These are phyloP conservation scores for Leucophenga varia DNA, from an alignment of 1,140 invertebrate genomes.

Conservation along the genomic window DNA sequence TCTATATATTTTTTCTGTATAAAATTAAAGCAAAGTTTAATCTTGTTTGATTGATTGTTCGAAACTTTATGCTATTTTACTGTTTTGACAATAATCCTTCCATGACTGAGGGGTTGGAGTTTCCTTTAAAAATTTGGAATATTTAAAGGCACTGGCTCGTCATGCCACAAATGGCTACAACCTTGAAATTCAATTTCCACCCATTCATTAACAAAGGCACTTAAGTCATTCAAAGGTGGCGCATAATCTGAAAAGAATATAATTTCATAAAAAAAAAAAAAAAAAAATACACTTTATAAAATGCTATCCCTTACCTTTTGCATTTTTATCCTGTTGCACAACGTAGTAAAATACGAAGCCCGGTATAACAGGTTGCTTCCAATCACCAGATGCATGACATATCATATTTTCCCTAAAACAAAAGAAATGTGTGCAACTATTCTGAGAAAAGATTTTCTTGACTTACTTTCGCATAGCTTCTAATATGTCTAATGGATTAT, in stretches of 20 bases:
- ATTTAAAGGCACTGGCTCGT: slow-evolving; percentile 28
- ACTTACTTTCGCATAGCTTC: slow-evolving; percentile 46
- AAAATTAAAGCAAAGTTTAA: neutral
- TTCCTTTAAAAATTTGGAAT: slow-evolving; percentile 44
- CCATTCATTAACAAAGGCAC: slow-evolving; percentile 87
- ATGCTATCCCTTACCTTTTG: slow-evolving; percentile 58
- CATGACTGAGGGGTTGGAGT: slow-evolving; percentile 42
- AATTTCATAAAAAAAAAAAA: slow-evolving; percentile 32
- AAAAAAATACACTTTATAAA: neutral
- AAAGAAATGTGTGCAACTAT: slow-evolving; percentile 8
- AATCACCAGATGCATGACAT: slow-evolving; percentile 87
- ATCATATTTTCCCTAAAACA: slow-evolving; percentile 78
- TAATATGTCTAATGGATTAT: slow-evolving; percentile 55
- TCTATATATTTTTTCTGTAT: slow-evolving; percentile 67
- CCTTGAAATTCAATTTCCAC: slow-evolving; percentile 78
- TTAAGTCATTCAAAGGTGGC: slow-evolving; percentile 68
- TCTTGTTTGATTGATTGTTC: neutral
- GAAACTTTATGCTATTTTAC: slow-evolving; percentile 9
- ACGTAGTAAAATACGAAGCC: slow-evolving; percentile 94
- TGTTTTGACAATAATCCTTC: slow-evolving; percentile 35
- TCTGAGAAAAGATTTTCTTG: no score
- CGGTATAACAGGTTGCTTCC: slow-evolving; percentile 76
- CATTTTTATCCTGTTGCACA: slow-evolving; percentile 67
- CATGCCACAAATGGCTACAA: slow-evolving; percentile 41
- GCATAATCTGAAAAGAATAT: slow-evolving; percentile 60